These are phyloP conservation scores for Aricia agestis DNA, from an alignment of 1,140 invertebrate species.

Conservation along the genomic window DNA sequence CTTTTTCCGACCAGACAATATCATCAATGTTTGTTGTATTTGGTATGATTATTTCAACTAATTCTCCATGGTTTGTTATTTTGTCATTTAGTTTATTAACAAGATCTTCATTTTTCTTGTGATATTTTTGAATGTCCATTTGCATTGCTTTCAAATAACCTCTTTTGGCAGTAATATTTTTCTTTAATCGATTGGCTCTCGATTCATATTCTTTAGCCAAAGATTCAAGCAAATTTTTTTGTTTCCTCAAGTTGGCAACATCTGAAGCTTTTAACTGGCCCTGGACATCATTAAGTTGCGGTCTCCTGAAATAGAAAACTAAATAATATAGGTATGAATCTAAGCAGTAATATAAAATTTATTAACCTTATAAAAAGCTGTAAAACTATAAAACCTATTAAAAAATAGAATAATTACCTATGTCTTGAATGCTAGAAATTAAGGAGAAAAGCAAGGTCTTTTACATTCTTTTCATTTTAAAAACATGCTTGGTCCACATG, in stretches of 20 bases:
- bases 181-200: conserved; percentile 61
- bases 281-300: conserved; percentile 59
- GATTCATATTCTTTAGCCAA: conserved; percentile 63
- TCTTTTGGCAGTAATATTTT: conserved; percentile 55
- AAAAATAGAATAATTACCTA: too few species aligned
- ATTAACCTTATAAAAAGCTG: too few species aligned
- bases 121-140: conserved; percentile 64
- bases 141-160: conserved; percentile 61
- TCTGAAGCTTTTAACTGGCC: conserved; percentile 58
- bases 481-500: too few species aligned
- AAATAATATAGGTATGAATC: too few species aligned
- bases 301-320: conserved; percentile 53
- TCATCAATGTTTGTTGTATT: conserved; percentile 42
- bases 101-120: conserved; percentile 62
- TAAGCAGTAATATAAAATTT: neutral
- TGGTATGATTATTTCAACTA: conserved; percentile 37
- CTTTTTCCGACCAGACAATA: conserved; percentile 41
- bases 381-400: too few species aligned
- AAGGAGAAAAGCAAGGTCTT: too few species aligned
- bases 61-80: conserved; percentile 46
- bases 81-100: conserved; percentile 49
- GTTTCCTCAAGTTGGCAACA: conserved; percentile 56
- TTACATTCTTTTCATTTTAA: too few species aligned
- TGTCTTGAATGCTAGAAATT: too few species aligned
- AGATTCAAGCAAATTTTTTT: conserved; percentile 57